phyloP scores from a whole-genome alignment of 2,797 vertebrate species.

The Rhynchonycteris naso region DNA sequence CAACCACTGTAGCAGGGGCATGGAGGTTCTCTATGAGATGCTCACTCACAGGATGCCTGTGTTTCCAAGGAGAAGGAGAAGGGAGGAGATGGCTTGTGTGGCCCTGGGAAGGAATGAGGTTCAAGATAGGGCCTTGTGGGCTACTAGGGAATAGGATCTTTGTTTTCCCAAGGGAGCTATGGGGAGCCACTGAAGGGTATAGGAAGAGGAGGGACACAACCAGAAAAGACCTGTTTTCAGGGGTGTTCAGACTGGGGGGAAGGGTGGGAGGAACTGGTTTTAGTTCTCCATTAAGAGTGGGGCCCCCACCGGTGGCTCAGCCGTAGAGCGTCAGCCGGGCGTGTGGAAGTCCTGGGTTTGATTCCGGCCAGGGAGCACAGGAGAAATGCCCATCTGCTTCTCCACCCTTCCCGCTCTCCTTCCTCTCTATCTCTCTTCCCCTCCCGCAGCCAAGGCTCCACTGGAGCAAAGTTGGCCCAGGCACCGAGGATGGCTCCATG shows the following conservation, averaged over 20 bases:
- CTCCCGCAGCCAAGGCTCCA: too few species aligned
- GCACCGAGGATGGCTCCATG: too few species aligned
- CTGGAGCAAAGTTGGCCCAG: too few species aligned
- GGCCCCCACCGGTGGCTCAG: too few species aligned
- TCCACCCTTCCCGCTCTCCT: too few species aligned
- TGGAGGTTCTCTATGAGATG: conserved; percentile 76
- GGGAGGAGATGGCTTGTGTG: conserved; percentile 75
- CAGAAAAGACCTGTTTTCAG: not conserved
- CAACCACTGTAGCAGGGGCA: conserved; percentile 82
- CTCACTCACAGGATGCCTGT: not conserved
- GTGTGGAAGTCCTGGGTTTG: too few species aligned
- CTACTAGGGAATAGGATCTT: not conserved
- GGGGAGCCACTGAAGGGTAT: not conserved
- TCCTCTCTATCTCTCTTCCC: too few species aligned
- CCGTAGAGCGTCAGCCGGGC: too few species aligned
- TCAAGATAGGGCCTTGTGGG: not conserved
- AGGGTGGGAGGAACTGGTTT: not conserved
- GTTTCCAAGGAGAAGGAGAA: conserved; percentile 81
- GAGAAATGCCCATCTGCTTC: too few species aligned
- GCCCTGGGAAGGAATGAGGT: not conserved
- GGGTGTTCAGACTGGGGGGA: not conserved
- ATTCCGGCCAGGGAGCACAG: too few species aligned
- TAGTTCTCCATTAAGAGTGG: not conserved
- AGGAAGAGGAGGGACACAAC: not conserved
- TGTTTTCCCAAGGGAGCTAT: not conserved